Evolutionary conservation across 2,797 vertebrate species (phyloP).

Genomic region (Chloroceryle amazona): DNA sequence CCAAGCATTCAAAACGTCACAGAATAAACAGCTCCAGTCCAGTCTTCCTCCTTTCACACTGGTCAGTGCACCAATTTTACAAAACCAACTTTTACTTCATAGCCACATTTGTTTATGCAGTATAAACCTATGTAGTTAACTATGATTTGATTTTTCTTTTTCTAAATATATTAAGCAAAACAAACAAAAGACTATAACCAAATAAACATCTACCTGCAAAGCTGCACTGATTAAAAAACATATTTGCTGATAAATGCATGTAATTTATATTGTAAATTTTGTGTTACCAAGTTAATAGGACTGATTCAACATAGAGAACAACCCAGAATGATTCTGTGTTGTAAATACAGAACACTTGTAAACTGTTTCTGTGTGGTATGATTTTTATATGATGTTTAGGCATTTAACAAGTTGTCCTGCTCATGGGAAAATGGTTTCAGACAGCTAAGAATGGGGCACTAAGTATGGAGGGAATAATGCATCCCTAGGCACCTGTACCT

Average conservation of each 20-base stretch:
- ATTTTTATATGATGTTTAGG: background rate
- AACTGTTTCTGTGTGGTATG: background rate
- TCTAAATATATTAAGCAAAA: background rate
- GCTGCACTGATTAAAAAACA: background rate
- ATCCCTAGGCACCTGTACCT: background rate
- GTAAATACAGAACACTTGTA: background rate
- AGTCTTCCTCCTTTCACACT: background rate
- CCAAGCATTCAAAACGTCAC: background rate
- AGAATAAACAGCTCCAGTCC: background rate
- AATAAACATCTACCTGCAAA: background rate
- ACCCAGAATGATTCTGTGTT: accelerated
- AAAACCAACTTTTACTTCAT: background rate
- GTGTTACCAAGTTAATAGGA: background rate
- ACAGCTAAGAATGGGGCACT: background rate
- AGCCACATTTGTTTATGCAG: background rate
- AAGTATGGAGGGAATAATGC: background rate
- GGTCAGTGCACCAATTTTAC: background rate
- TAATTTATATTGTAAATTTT: background rate
- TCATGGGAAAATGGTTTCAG: background rate
- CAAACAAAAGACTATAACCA: background rate
- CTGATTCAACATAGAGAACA: background rate
- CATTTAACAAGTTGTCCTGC: background rate
- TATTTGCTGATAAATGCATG: background rate
- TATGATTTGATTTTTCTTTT: background rate
- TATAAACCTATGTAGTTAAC: background rate